Evolutionary conservation across 1,140 invertebrate species (phyloP).

Genomic region (Semibalanus balanoides): DNA sequence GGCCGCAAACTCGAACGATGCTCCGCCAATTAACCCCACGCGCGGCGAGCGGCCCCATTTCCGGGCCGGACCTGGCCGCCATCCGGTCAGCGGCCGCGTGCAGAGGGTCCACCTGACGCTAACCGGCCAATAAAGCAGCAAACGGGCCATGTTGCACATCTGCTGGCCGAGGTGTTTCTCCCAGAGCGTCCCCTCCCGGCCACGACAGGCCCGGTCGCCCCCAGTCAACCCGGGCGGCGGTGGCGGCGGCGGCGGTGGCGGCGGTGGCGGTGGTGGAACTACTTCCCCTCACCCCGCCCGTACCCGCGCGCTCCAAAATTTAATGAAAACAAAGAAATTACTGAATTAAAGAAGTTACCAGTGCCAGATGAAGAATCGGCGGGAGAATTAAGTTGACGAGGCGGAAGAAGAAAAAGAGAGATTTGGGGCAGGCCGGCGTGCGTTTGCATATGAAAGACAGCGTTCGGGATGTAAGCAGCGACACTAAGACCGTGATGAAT

Average conservation of each 20-base stretch:
- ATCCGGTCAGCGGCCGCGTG: too few relatives aligned
- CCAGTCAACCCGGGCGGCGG: too few relatives aligned
- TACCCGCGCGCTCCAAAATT: background rate
- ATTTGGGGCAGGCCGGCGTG: background rate
- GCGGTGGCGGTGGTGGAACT: too few relatives aligned
- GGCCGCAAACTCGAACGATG: too few relatives aligned
- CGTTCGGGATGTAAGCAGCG: background rate
- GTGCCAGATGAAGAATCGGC: constrained; percentile 1
- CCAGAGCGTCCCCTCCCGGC: background rate
- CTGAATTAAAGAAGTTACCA: constrained; percentile 2
- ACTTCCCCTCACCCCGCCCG: background rate
- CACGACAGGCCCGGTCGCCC: too few relatives aligned
- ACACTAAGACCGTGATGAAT: background rate
- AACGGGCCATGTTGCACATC: background rate
- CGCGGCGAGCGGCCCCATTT: too few relatives aligned
- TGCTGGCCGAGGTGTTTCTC: background rate
- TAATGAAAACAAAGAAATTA: constrained; percentile 3
- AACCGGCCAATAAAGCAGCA: background rate
- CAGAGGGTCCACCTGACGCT: background rate
- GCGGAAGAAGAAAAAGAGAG: constrained; percentile 1
- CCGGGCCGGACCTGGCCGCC: too few relatives aligned
- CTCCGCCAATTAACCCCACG: too few relatives aligned
- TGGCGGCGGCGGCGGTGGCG: too few relatives aligned
- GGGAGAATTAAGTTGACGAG: background rate
- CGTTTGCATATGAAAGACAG: background rate